Percentiles rank a stretch among this genome's conserved stretches.
Evolutionary conservation across 30 jellyfish, hydroid and myxozoan genomes (phyloP).

Genomic region (Cassiopea xamachana): DNA sequence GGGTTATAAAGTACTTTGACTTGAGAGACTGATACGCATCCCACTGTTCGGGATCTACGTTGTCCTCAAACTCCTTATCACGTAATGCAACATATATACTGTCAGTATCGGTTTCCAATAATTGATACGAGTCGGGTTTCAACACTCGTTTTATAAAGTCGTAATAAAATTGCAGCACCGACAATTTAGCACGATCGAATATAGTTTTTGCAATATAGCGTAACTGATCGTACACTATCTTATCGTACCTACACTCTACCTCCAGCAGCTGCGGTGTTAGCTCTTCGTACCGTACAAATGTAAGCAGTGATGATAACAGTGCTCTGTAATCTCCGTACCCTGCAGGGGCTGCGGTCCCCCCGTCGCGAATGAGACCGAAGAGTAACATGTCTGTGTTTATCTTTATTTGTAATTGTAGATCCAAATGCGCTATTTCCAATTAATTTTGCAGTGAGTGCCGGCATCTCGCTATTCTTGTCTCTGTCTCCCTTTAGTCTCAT

Average conservation of each 20-base stretch:
- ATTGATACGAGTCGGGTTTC: background rate
- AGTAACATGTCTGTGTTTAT: background rate
- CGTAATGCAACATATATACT: background rate
- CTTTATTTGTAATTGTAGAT: background rate
- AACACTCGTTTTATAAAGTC: background rate
- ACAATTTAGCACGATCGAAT: background rate
- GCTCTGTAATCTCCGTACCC: background rate
- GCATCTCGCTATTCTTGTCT: background rate
- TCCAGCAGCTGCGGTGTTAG: background rate
- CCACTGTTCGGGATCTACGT: background rate
- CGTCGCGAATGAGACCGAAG: background rate
- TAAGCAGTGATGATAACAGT: background rate
- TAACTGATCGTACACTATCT: background rate
- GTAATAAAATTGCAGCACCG: background rate
- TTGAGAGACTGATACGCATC: background rate
- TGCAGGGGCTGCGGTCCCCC: background rate
- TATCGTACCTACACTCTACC: background rate
- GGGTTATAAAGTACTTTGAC: background rate
- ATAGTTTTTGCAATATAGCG: background rate
- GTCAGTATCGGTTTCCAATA: background rate
- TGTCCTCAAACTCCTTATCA: constrained; percentile 12
- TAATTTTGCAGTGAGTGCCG: constrained; percentile 1
- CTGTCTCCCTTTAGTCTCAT: constrained; percentile 2
- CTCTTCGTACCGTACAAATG: background rate
- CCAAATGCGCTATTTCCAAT: constrained; percentile 16